phyloP scores from a whole-genome alignment of 2,113 vertebrate genomes.

The Nipponia nippon region DNA sequence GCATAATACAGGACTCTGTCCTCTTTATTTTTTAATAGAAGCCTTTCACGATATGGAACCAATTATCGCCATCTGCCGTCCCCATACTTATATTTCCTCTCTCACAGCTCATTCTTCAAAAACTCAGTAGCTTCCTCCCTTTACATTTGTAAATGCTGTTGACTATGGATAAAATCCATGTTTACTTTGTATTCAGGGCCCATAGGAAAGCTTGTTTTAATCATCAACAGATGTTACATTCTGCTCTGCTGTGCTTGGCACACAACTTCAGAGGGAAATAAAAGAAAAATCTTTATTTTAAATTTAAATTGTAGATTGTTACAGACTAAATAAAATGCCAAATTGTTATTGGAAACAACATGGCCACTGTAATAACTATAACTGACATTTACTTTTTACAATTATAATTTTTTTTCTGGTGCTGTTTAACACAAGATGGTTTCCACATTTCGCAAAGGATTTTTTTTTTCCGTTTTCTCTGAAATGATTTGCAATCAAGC shows the following conservation, averaged over 20 bases:
- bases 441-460: conserved; percentile 70
- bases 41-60: conserved; percentile 80
- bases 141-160: conserved; percentile 97
- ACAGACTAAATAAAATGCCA: conserved; percentile 86
- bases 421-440: conserved; percentile 75
- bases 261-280: conserved; percentile 81
- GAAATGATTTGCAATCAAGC: conserved; percentile 70
- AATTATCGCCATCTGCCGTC: conserved; percentile 92
- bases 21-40: conserved; percentile 57
- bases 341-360: conserved; percentile 87
- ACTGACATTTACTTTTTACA: conserved; percentile 81
- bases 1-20: conserved; percentile 44
- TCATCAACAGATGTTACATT: conserved; percentile 90
- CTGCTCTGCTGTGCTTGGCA: conserved; percentile 86
- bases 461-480: conserved; percentile 33
- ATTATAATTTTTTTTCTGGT: conserved; percentile 78
- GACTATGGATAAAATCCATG: conserved; percentile 96
- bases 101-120: conserved; percentile 92
- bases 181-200: conserved; percentile 93
- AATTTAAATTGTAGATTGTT: conserved; percentile 88
- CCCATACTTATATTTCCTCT: conserved; percentile 87
- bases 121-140: conserved; percentile 98
- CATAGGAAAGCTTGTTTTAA: conserved; percentile 87
- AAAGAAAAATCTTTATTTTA: conserved; percentile 86
- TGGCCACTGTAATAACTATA: conserved; percentile 79